Conservation (phyloP, 1,140 invertebrate species). For the Adoxophyes honmai region DNA sequence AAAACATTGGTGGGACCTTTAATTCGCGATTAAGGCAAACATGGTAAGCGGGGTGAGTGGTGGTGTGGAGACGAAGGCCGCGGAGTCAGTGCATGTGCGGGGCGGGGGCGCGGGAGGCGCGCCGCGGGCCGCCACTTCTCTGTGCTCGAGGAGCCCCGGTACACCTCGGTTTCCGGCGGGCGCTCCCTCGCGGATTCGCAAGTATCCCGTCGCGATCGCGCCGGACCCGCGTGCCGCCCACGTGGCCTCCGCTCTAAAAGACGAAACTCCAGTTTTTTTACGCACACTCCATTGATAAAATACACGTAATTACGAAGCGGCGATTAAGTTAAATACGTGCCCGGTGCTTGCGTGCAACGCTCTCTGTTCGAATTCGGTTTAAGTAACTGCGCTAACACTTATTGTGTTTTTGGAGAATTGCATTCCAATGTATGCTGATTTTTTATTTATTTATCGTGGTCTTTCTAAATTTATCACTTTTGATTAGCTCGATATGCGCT, state of each 20-base stretch:
- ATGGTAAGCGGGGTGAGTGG: slow-evolving; percentile 76
- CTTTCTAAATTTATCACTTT: not conserved
- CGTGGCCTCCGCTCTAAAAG: slow-evolving; percentile 51
- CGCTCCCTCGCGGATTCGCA: slow-evolving; percentile 66
- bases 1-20: slow-evolving; percentile 71
- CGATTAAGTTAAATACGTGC: slow-evolving; percentile 33
- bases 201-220: slow-evolving; percentile 45
- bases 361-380: not conserved
- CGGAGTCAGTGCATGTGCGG: slow-evolving; percentile 59
- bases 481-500: not conserved
- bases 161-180: slow-evolving; percentile 72
- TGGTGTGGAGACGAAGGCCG: slow-evolving; percentile 73
- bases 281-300: slow-evolving; percentile 56
- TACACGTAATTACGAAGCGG: slow-evolving; percentile 47
- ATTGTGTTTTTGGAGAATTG: not conserved
- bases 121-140: slow-evolving; percentile 68
- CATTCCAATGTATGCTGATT: not conserved
- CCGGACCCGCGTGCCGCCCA: slow-evolving; percentile 58
- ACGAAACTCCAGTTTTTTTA: slow-evolving; percentile 46
- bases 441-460: not conserved
- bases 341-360: slow-evolving; percentile 9
- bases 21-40: slow-evolving; percentile 75
- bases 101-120: slow-evolving; percentile 41
- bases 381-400: not conserved
- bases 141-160: slow-evolving; percentile 70